Base-by-base conservation (phyloP, 2,113 vertebrate species). In the Chascanopsetta lugubris region DNA sequence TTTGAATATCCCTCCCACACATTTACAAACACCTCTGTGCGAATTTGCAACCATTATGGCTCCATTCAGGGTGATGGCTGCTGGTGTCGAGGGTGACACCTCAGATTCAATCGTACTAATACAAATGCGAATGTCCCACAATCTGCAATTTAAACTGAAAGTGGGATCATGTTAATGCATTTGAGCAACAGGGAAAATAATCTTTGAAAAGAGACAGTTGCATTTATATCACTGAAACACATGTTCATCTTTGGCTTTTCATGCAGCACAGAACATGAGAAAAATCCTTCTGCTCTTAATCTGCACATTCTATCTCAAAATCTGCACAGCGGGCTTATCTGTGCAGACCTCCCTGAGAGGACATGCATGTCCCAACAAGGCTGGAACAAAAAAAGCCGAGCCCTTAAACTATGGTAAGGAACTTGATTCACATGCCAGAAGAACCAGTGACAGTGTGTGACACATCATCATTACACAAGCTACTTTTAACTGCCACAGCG, bases 11-110 rank as follows among this genome's bases (percentile, higher is more conserved):
- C 87, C 86, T 75, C 83, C 79, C 83, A 78, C 86, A 64, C 80
- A 61, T 86, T 89, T 83, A 86, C 72, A 57, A 60, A 83, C 86
- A 84, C 59, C 79, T 82, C 59, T 24, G 83, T 78, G 87, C 79
- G 77, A 90, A 88, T 69, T 76, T 29, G 67, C 88, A 71, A 70
- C 83, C 87, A 91, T 93, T 87, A 89, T 43, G 40, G 84, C 55
- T 56, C 80, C 80, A 87, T 90, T 89, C 82, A 82, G 36, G 77
- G 63, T 84, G 79, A 88, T 80, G 76, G 78, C 74, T 58, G 60
- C 54, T 85, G 76, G 91, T 34, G 89, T 82, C 71, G 82, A 82
- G 67, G 79, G 45, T 42, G 61, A 88, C 88, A 83, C 87, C 81
- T 82, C 67, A 49, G 48, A 80, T 80, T 86, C 79, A 80, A 84